Evolutionary conservation across 2,113 vertebrate genomes (phyloP).

Genomic region (Datnioides undecimradiatus): DNA sequence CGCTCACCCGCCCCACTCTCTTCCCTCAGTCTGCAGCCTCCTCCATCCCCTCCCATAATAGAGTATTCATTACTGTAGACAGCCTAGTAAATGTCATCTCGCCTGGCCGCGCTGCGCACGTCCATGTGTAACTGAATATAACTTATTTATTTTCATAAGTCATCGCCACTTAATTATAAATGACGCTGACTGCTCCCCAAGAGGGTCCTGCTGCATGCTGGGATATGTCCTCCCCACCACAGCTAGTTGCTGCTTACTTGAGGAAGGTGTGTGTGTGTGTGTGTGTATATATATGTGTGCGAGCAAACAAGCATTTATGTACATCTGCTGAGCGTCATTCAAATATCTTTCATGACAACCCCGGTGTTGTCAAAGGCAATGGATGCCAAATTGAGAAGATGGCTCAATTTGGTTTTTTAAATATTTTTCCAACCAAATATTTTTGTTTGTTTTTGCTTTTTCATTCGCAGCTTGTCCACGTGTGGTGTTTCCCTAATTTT

Average conservation of each 20-base stretch:
- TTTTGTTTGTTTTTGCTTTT: background rate
- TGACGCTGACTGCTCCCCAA: conserved; percentile 61
- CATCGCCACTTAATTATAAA: conserved; percentile 79
- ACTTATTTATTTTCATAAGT: conserved; percentile 81
- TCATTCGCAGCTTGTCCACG: background rate
- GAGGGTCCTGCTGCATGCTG: conserved; percentile 65
- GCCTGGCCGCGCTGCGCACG: conserved; percentile 42
- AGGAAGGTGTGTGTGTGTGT: background rate
- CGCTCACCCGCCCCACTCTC: background rate
- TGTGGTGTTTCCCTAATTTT: background rate
- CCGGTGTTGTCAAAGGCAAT: background rate
- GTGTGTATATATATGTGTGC: background rate
- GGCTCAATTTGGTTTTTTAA: background rate
- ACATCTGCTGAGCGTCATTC: background rate
- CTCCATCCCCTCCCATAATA: conserved; percentile 23
- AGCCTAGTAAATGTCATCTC: conserved; percentile 76
- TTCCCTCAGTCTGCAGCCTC: background rate
- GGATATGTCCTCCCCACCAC: conserved; percentile 41
- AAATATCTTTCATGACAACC: background rate
- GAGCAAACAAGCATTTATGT: background rate
- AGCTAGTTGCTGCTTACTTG: background rate
- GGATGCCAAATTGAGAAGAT: background rate
- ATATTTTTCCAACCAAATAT: rapidly evolving
- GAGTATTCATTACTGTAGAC: conserved; percentile 71
- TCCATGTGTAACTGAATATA: conserved; percentile 68